These are phyloP conservation scores for Luperina testacea DNA, from an alignment of 2,888 invertebrate genomes.

Conservation along the genomic window DNA sequence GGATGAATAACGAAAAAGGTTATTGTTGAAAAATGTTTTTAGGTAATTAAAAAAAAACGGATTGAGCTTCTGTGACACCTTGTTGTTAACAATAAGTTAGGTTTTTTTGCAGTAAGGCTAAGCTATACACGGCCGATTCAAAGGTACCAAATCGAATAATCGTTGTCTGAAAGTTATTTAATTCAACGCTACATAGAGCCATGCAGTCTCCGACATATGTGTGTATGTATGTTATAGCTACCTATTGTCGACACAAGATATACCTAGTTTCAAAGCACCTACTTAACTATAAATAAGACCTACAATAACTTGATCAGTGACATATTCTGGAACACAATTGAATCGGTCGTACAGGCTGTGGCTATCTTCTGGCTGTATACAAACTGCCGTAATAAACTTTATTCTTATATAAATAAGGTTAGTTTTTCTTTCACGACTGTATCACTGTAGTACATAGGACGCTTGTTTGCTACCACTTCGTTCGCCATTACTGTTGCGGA, in stretches of 20 bases:
- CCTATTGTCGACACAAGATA: neutral
- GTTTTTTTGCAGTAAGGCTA: conserved; percentile 64
- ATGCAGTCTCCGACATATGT: neutral
- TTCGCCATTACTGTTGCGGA: conserved; percentile 78
- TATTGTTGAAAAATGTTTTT: conserved; percentile 90
- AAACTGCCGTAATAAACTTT: conserved; percentile 70
- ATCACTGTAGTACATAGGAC: conserved; percentile 78
- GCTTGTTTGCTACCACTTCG: conserved; percentile 82
- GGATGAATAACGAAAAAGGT: conserved; percentile 85
- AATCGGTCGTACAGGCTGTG: conserved; percentile 69
- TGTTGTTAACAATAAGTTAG: conserved; percentile 84
- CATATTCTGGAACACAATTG: conserved; percentile 1
- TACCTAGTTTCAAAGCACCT: neutral
- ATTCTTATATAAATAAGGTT: conserved; percentile 67
- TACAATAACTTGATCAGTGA: neutral
- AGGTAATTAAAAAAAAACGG: conserved; percentile 85
- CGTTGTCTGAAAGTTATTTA: neutral
- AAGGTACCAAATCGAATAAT: neutral
- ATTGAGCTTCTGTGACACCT: conserved; percentile 88
- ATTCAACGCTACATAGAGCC: neutral
- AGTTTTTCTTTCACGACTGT: conserved; percentile 70
- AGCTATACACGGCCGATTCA: conserved; percentile 38
- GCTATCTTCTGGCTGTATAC: conserved; percentile 71
- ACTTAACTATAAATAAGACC: neutral
- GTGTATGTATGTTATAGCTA: neutral